Conservation (phyloP, 2,113 vertebrate species). For the Catharus bicknelli region DNA sequence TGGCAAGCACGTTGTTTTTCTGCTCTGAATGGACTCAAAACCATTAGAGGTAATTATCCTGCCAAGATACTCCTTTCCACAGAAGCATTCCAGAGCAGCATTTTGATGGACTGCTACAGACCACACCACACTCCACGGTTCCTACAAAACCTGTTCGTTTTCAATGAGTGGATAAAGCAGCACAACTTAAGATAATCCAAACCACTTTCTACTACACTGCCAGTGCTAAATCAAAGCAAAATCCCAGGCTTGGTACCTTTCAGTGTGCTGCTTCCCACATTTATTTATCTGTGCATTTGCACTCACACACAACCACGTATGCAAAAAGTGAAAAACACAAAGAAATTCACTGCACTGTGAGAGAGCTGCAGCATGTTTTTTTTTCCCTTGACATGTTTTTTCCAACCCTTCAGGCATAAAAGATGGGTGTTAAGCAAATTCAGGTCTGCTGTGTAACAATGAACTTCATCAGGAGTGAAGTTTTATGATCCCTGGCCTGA, state of each 20-base stretch:
- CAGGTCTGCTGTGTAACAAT: neutral
- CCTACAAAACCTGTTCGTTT: neutral
- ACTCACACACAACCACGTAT: rapidly evolving
- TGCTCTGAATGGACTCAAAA: neutral
- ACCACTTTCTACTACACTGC: neutral
- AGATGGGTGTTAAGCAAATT: neutral
- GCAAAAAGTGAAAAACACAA: neutral
- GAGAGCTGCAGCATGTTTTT: neutral
- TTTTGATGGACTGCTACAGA: neutral
- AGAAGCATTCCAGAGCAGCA: neutral
- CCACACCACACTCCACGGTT: neutral
- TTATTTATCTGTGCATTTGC: neutral
- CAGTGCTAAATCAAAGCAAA: neutral
- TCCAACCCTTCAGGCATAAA: neutral
- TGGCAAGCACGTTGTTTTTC: neutral
- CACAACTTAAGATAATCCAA: neutral
- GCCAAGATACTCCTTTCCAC: neutral
- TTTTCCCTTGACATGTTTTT: neutral
- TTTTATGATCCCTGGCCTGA: neutral
- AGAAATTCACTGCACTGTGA: neutral
- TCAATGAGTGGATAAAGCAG: neutral
- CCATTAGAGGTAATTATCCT: neutral
- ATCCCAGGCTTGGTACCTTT: neutral
- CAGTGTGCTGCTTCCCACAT: neutral
- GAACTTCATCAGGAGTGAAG: neutral